Evolutionary conservation across 1,140 invertebrate species (phyloP).

Genomic region (Aporrectodea caliginosa): DNA sequence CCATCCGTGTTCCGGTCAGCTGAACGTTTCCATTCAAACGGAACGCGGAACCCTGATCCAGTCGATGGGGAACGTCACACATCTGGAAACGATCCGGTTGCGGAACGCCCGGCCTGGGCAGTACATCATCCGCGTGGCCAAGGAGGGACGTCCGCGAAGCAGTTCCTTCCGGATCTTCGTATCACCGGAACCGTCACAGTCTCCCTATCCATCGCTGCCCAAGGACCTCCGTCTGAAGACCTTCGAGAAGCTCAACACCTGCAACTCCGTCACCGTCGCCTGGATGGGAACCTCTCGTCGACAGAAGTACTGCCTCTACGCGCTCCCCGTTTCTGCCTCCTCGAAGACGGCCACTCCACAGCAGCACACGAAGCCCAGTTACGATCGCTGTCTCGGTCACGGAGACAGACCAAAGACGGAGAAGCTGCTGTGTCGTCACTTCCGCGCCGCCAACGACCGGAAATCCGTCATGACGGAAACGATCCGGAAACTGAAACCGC

Average conservation of each 20-base stretch:
- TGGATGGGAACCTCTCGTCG: conserved; percentile 11
- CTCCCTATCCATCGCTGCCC: conserved; percentile 33
- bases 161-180: background rate
- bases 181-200: conserved; percentile 17
- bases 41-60: background rate
- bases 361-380: too few relatives aligned
- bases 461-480: background rate
- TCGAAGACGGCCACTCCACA: background rate
- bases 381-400: background rate
- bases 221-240: background rate
- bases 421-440: background rate
- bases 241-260: conserved; percentile 3
- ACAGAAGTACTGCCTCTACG: conserved; percentile 25
- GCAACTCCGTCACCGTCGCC: conserved; percentile 1
- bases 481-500: background rate
- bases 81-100: background rate
- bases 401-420: background rate
- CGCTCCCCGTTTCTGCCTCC: background rate
- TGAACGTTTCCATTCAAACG: background rate
- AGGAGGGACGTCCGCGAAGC: background rate
- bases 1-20: background rate
- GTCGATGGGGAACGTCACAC: background rate
- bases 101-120: background rate
- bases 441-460: background rate
- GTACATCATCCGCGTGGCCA: conserved; percentile 9